Evolutionary conservation across 2,888 invertebrate species (phyloP).

Genomic region (Xestia sexstrigata): DNA sequence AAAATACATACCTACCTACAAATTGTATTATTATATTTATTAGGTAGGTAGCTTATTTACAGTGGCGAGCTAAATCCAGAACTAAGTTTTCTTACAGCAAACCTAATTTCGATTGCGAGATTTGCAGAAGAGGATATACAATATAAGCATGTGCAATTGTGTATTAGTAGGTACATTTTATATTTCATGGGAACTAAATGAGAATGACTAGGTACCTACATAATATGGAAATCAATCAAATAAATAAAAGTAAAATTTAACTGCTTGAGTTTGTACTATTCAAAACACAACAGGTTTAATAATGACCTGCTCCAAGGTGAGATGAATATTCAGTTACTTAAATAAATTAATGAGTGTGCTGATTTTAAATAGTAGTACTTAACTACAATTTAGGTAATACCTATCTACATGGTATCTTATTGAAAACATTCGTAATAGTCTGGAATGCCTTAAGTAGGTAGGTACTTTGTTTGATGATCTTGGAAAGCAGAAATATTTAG

Average conservation of each 20-base stretch:
- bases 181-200: neutral
- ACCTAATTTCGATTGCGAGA: too few relatives aligned
- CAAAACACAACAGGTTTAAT: slow-evolving; percentile 8
- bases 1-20: too few relatives aligned
- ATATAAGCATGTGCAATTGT: too few relatives aligned
- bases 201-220: neutral
- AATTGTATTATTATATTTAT: too few relatives aligned
- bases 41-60: too few relatives aligned
- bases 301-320: slow-evolving; percentile 9
- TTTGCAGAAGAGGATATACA: too few relatives aligned
- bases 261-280: neutral
- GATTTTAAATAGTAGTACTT: neutral
- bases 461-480: slow-evolving; percentile 6
- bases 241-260: neutral
- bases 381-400: neutral
- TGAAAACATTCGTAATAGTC: neutral
- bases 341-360: neutral
- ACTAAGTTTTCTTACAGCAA: too few relatives aligned
- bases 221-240: neutral
- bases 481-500: neutral
- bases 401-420: neutral
- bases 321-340: slow-evolving; percentile 39
- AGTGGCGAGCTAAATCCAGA: too few relatives aligned
- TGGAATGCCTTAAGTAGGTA: too few relatives aligned
- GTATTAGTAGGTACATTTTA: too few relatives aligned